phyloP scores from a whole-genome alignment of 2,888 invertebrate genomes.

The Acronicta alni region DNA sequence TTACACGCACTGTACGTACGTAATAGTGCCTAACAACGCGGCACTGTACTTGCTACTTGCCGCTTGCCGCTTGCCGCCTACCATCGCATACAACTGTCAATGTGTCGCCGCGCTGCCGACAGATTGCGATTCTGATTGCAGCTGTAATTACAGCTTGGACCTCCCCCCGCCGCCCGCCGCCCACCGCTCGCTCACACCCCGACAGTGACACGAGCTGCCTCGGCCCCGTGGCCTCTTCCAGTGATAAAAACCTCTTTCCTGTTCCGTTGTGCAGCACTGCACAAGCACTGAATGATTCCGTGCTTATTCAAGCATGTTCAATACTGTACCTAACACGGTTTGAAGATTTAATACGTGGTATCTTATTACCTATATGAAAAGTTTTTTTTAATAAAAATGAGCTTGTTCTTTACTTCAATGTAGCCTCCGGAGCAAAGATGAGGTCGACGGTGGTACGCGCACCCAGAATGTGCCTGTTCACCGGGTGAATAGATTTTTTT shows the following conservation, averaged over 20 bases:
- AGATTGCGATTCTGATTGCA: constrained; percentile 53
- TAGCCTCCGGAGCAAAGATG: too few relatives aligned
- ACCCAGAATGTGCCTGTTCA: too few relatives aligned
- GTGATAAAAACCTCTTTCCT: constrained; percentile 13
- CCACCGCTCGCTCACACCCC: background rate
- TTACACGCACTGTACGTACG: too few relatives aligned
- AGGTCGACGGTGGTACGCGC: too few relatives aligned
- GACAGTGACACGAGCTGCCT: background rate
- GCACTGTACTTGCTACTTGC: background rate
- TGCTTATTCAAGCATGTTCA: too few relatives aligned
- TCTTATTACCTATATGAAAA: too few relatives aligned
- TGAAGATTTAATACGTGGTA: too few relatives aligned
- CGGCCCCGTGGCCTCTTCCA: background rate
- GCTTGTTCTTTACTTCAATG: too few relatives aligned
- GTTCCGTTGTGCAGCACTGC: constrained; percentile 16
- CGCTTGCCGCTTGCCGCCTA: background rate
- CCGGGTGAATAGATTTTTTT: too few relatives aligned
- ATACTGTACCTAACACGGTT: too few relatives aligned
- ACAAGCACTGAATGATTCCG: constrained; percentile 14
- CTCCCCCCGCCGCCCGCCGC: background rate
- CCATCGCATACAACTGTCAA: constrained; percentile 17
- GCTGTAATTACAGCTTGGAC: constrained; percentile 42
- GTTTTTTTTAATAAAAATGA: too few relatives aligned
- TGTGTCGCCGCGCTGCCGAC: constrained; percentile 19
- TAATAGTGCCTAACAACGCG: too few relatives aligned